Conservation (phyloP, 2,888 invertebrate species). For the Ophraella communa region DNA sequence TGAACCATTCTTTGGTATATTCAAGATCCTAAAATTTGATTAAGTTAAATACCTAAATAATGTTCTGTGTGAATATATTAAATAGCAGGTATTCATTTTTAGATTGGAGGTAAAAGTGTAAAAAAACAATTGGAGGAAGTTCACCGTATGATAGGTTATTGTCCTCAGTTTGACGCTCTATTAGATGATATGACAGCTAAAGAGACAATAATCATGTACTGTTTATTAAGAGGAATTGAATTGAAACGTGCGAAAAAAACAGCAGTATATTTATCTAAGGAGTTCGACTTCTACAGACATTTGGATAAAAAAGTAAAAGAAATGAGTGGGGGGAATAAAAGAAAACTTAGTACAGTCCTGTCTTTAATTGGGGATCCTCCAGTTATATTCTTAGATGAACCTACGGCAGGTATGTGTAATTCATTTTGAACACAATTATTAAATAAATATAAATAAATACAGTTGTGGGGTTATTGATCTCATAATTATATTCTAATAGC, state of each 20-base stretch:
- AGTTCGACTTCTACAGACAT: constrained; percentile 59
- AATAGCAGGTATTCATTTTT: neutral
- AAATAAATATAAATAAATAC: no score
- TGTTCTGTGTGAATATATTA: no score
- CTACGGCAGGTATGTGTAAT: constrained; percentile 61
- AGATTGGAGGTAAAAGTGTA: constrained; percentile 35
- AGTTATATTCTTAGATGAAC: constrained; percentile 63
- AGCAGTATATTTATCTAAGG: constrained; percentile 54
- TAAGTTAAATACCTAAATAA: no score
- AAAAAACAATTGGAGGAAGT: constrained; percentile 65
- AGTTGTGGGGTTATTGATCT: no score
- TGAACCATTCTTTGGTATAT: no score
- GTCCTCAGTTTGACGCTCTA: constrained; percentile 66
- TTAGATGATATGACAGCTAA: constrained; percentile 64
- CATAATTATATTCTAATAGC: no score
- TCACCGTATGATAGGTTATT: constrained; percentile 65
- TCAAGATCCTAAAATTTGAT: no score
- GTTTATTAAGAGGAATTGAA: constrained; percentile 60
- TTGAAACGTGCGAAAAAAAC: constrained; percentile 48
- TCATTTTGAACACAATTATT: constrained; percentile 15
- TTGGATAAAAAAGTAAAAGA: constrained; percentile 59
- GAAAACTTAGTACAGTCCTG: constrained; percentile 65
- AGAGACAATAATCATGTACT: constrained; percentile 63
- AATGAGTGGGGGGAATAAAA: constrained; percentile 65
- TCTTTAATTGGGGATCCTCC: constrained; percentile 65